Base-by-base conservation (phyloP, 2,888 invertebrate genomes). In the Sphaerophoria taeniata region DNA sequence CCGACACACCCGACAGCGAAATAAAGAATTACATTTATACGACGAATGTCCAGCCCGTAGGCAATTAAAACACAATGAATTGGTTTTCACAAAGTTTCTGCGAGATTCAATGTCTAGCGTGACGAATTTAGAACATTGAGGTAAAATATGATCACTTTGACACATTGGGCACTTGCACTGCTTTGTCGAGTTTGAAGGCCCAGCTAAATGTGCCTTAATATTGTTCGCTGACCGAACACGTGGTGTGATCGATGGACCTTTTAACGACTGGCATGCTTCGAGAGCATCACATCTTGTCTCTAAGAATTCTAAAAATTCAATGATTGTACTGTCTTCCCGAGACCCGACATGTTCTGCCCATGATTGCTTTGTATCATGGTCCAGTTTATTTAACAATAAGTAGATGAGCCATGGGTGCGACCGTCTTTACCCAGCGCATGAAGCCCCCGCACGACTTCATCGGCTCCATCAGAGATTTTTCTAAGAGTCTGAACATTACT, bases 21-120 rank as follows among this genome's bases (percentile, higher is more conserved):
- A 16, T 7, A 11, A 39, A 6, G 73, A 73, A 6, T 31, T 16
- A 31, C 63, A 73, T 34, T 53, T 55, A 12, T 43, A 9, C 11
- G 55, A 47, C 16, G 53, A 55, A 53, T 63, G 73, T 14, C 63
- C 73, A 45, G 24, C 34, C 9, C 55, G 12, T 16, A 73, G 43
- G 14, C 73, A 73, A 7, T 63, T 73, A 11, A 73, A 73, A 43
- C 55, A 63, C 5, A 63, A 9, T 4, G 33, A 55, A 6, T 60
- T 33, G 11, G 7, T 34, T 47, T 63, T 53, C 4, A 47, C 47
- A 33, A 74, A 56, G 5, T 31, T 14, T n/a, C 73, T 12, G 4
- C 55, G 63, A 2, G 14, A 11, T n/a, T 49, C 43, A 36, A 36
- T 7, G 36, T 45, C 33, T 56, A 65, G 7, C 7, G 31, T 9